Conservation (phyloP, 2,113 vertebrate genomes). For the Colistium nudipinnis region DNA sequence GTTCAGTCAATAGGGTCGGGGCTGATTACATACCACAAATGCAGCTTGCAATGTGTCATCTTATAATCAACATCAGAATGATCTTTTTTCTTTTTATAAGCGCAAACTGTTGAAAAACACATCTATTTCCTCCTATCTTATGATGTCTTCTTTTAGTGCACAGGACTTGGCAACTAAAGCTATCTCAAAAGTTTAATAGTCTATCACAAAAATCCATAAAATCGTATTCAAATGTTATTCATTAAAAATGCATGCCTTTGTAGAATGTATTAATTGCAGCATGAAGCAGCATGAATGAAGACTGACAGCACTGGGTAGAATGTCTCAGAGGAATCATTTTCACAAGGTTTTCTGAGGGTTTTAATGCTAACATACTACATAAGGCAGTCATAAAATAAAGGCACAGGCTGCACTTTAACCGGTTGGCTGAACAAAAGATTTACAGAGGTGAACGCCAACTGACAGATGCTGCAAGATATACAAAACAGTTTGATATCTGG, state of each 20-base stretch:
- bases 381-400: slow-evolving; percentile 69
- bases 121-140: too few species aligned
- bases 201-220: neutral
- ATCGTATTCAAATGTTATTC: slow-evolving; percentile 53
- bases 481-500: neutral
- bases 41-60: too few species aligned
- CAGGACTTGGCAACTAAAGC: too few species aligned
- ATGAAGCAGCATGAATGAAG: slow-evolving; percentile 56
- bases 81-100: too few species aligned
- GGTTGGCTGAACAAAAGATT: neutral
- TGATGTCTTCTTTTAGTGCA: too few species aligned
- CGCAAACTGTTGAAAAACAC: too few species aligned
- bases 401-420: slow-evolving; percentile 54
- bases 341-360: slow-evolving; percentile 22
- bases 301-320: slow-evolving; percentile 48
- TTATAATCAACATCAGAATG: too few species aligned
- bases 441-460: neutral
- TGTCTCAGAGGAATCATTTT: slow-evolving; percentile 29
- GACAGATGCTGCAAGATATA: slow-evolving; percentile 8
- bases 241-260: slow-evolving; percentile 68
- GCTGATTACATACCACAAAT: too few species aligned
- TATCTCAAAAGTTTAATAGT: too few species aligned
- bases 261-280: slow-evolving; percentile 63
- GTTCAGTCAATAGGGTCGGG: too few species aligned
- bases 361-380: slow-evolving; percentile 38